Base-by-base conservation (phyloP, 1,140 invertebrate species). In the Radopholus similis region DNA sequence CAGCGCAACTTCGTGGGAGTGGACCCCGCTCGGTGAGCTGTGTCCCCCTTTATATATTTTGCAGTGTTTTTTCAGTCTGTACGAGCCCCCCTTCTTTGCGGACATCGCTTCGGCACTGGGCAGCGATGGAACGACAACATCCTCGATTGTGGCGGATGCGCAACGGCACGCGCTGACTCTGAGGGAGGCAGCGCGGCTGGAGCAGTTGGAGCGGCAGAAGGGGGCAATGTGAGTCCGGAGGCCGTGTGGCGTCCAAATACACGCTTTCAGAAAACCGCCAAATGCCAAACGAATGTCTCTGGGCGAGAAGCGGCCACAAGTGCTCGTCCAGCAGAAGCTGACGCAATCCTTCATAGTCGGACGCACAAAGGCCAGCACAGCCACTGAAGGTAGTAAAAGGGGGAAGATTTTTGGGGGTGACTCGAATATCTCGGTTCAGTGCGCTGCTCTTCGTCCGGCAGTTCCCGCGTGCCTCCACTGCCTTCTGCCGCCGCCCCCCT, bases 1-100 rank as follows among this genome's bases (percentile, higher is more conserved):
- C 42, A 40, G 15, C 40, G 59, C 28, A 18, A 62, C 30, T 42
- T 62, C 32, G n/a, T n/a, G n/a, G 42, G 59, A 32, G 32, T 62
- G 40, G 59, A 62, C 18, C 35, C 40, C 11, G 3, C 47, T 6
- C 40, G 30, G 59, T 62, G 21, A 23, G 9, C 23, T 8, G 35
- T 57, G 0, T 13, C n/a, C n/a, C n/a, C n/a, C n/a, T n/a, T 35
- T 35, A n/a, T 34, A 26, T 6, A 13, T 57, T 30, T 32, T 58
- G 15, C 28, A n/a, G 21, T 47, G 18, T n/a, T 44, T 34, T 15
- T 30, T 35, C 32, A 18, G 1, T 21, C 18, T 30, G 34, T 30
- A 11, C 18, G 23, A 62, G 40, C 47, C 18, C 18, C 4, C 4
- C 38, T 34, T 21, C 59, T 32, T 47, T 62, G n/a, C n/a, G 59